A percentile compares a stretch with the other conserved stretches of the same genome.
Evolutionary conservation across 2,888 invertebrate species (phyloP).

Genomic region (Chalcosyrphus nemorum): DNA sequence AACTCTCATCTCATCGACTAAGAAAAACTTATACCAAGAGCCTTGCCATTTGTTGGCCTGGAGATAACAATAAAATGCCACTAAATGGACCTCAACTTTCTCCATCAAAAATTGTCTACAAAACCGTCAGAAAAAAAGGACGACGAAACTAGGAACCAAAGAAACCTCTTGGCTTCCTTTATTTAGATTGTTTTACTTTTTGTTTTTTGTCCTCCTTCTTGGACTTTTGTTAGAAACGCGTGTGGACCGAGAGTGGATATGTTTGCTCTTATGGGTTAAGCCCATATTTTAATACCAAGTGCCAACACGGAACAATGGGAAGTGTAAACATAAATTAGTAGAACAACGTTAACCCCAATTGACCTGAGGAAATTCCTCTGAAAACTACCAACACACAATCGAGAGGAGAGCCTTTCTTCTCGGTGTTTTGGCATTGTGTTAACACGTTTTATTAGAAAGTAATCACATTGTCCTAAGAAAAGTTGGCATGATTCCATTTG

Average conservation of each 20-base stretch:
- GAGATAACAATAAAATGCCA: slow-evolving; percentile 70
- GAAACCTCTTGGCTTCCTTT: slow-evolving; percentile 62
- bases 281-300: slow-evolving; percentile 36
- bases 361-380: slow-evolving; percentile 27
- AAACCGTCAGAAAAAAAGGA: slow-evolving; percentile 27
- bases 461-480: no score
- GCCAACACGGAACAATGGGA: slow-evolving; percentile 52
- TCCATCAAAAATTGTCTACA: slow-evolving; percentile 64
- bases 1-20: slow-evolving; percentile 25
- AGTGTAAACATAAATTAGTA: slow-evolving; percentile 64
- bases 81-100: slow-evolving; percentile 72
- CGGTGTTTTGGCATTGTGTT: no score
- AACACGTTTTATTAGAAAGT: no score
- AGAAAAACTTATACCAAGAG: slow-evolving; percentile 25
- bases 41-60: slow-evolving; percentile 61
- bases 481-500: no score
- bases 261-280: slow-evolving; percentile 46
- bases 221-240: slow-evolving; percentile 36
- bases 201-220: slow-evolving; percentile 26
- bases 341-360: slow-evolving; percentile 57
- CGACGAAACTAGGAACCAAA: slow-evolving; percentile 26
- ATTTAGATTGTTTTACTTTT: slow-evolving; percentile 41
- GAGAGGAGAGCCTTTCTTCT: no score
- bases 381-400: not conserved
- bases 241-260: slow-evolving; percentile 31